Evolutionary conservation across 2,888 invertebrate genomes (phyloP).

Genomic region (Agrilus biguttatus): DNA sequence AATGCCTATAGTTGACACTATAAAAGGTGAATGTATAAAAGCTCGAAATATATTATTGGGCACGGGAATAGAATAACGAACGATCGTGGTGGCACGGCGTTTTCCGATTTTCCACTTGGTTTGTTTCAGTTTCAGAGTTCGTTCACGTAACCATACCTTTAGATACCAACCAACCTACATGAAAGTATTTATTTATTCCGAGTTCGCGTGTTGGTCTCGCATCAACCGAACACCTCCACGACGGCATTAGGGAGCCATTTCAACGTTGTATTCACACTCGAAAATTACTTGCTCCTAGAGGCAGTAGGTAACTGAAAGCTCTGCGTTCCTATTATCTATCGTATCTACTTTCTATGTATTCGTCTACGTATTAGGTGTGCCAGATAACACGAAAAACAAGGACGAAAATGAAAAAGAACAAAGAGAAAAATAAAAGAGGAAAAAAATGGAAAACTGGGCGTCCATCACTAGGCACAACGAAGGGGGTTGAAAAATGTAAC

Average conservation of each 20-base stretch:
- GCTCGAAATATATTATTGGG: too few relatives aligned
- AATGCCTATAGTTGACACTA: too few relatives aligned
- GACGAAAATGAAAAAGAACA: background rate
- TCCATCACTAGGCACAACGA: too few relatives aligned
- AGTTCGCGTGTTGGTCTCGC: conserved; percentile 25
- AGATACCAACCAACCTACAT: too few relatives aligned
- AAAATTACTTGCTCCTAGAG: conserved; percentile 17
- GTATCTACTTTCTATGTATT: background rate
- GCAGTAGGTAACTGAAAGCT: conserved; percentile 7
- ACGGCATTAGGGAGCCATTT: conserved; percentile 33
- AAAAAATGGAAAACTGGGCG: background rate
- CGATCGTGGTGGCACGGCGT: too few relatives aligned
- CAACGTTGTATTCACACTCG: conserved; percentile 28
- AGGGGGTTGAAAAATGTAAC: too few relatives aligned
- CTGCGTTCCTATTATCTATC: background rate
- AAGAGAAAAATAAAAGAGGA: background rate
- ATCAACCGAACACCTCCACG: conserved; percentile 31
- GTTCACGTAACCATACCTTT: too few relatives aligned
- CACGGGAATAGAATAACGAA: too few relatives aligned
- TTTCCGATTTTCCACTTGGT: too few relatives aligned
- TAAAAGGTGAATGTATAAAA: too few relatives aligned
- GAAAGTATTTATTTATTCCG: conserved; percentile 11
- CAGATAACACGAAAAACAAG: conserved; percentile 5
- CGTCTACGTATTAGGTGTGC: conserved; percentile 6
- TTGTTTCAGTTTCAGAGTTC: too few relatives aligned